Evolutionary conservation across 2,888 invertebrate species (phyloP).

Genomic region (Rhyacophila evoluta): DNA sequence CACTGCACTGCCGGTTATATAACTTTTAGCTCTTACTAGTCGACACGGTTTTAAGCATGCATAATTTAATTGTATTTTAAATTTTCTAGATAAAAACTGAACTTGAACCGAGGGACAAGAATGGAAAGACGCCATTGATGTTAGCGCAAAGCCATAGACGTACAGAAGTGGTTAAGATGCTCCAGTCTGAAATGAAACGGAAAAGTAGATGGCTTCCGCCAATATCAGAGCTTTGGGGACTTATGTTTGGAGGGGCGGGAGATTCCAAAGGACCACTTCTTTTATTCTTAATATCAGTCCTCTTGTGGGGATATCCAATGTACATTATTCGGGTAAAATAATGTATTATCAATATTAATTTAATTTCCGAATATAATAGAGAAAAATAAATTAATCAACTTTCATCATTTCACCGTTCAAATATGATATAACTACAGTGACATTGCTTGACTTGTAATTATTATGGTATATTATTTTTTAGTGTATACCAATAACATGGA

Average conservation of each 20-base stretch:
- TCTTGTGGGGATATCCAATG: conserved; percentile 95
- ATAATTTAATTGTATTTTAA: too few relatives aligned
- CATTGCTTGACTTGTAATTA: too few relatives aligned
- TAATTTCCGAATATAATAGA: too few relatives aligned
- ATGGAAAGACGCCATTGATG: conserved; percentile 92
- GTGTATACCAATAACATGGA: conserved; percentile 93
- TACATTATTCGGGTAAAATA: conserved; percentile 82
- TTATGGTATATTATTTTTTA: conserved; percentile 66
- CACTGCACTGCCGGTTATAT: too few relatives aligned
- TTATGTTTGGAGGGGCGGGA: conserved; percentile 91
- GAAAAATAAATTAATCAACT: too few relatives aligned
- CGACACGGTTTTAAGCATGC: too few relatives aligned
- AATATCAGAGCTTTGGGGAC: conserved; percentile 87
- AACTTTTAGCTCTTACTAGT: too few relatives aligned
- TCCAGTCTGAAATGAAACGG: conserved; percentile 85
- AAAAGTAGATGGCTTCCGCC: conserved; percentile 89
- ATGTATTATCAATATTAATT: too few relatives aligned
- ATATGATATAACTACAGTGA: too few relatives aligned
- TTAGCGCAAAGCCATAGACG: conserved; percentile 90
- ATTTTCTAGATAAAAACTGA: conserved; percentile 81
- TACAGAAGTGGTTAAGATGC: conserved; percentile 83
- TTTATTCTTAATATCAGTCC: conserved; percentile 86
- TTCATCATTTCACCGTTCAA: too few relatives aligned
- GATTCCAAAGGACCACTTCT: conserved; percentile 90
- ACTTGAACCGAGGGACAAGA: conserved; percentile 88